Percentiles rank a stretch among this genome's conserved stretches.
Evolutionary conservation across 2,888 invertebrate genomes (phyloP).

Genomic region (Pandemis heparana): DNA sequence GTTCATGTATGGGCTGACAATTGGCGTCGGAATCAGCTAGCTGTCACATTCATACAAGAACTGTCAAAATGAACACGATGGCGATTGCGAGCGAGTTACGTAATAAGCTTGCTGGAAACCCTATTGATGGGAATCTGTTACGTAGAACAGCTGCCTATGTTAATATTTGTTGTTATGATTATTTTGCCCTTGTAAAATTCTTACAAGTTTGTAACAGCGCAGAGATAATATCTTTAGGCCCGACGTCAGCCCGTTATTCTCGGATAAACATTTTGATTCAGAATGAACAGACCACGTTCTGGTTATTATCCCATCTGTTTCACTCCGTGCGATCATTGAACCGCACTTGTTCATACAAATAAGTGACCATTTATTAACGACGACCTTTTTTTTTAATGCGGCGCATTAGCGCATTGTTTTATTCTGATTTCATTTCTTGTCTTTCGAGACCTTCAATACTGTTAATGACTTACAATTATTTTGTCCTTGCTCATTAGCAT

Average conservation of each 20-base stretch:
- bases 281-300: conserved; percentile 17
- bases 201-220: background rate
- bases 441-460: background rate
- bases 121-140: background rate
- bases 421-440: background rate
- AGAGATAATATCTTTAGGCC: background rate
- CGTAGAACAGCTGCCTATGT: background rate
- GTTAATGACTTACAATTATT: background rate
- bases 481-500: background rate
- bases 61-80: too few relatives aligned
- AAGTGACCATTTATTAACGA: conserved; percentile 6
- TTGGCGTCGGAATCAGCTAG: too few relatives aligned
- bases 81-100: too few relatives aligned
- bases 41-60: too few relatives aligned
- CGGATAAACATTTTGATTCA: conserved; percentile 21
- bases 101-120: too few relatives aligned
- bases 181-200: conserved; percentile 15
- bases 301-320: conserved; percentile 31
- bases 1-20: too few relatives aligned
- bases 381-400: background rate
- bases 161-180: conserved; percentile 30
- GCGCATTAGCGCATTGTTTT: background rate
- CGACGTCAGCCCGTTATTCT: conserved; percentile 19
- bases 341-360: conserved; percentile 14
- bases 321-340: conserved; percentile 31